Base-by-base conservation (phyloP, 1,140 invertebrate genomes). In the Diplogasteroides magnus region DNA sequence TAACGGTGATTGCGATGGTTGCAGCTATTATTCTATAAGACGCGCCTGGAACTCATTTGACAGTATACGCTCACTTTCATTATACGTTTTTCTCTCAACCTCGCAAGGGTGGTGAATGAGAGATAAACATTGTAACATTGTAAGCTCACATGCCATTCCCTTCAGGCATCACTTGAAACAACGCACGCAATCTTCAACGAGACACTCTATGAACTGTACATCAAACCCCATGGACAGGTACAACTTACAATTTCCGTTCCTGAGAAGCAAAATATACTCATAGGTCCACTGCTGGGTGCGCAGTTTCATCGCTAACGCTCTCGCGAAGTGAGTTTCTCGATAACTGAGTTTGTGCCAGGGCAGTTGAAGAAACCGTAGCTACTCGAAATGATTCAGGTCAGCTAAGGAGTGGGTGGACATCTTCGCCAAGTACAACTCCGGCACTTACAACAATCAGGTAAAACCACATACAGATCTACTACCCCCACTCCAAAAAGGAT, bases 241-340 rank as follows among this genome's bases (percentile, higher is more conserved):
- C 19, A 19, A 11, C 6, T 6, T 48, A 11, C 19, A 19, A 48
- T 48, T 48, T 86, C 93, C 2, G 37, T 11, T 48, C 37, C 19
- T 48, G 6, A 48, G 37, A 87, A 91, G 58, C 87, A 11, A 19
- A 48, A 11, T 6, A 48, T 48, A 6, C 37, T 19, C 19, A 11
- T 19, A 48, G 37, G 61, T 81, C 29, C 78, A 75, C 27, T 82
- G 92, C 74, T 90, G 90, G 32, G 88, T 91, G 1, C 87, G 92
- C 56, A 87, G 90, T n/a, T 89, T 92, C 86, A 88, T 91, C 13
- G 90, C 93, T 1, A 95, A 94, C 85, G 87, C 90, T 70, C 84
- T 97, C 31, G 88, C 92, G 0, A 85, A 74, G 37, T 71, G 32
- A 58, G 23, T 64, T 31, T 32, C 31, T 32, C 31, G 31, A 19